phyloP scores from a whole-genome alignment of 2,888 invertebrate genomes.

The Pterostichus niger region DNA sequence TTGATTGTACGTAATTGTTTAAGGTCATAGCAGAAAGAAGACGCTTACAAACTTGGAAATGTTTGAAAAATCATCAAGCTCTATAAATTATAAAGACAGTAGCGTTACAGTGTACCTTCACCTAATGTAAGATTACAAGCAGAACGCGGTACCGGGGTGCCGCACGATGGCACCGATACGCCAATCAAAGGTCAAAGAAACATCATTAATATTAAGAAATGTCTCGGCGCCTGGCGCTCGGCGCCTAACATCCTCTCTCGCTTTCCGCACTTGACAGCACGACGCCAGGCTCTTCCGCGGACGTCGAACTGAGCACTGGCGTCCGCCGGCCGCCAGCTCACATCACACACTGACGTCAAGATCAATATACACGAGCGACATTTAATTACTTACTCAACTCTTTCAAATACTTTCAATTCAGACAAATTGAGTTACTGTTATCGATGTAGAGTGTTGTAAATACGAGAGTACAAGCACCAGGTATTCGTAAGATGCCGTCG shows the following conservation, averaged over 20 bases:
- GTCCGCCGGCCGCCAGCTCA: constrained; percentile 11
- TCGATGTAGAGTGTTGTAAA: too few species aligned
- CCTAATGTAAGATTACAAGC: constrained; percentile 32
- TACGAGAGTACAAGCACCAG: too few species aligned
- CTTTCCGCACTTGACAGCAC: constrained; percentile 10
- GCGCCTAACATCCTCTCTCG: constrained; percentile 24
- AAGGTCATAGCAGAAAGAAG: constrained; percentile 42
- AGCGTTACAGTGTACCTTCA: background rate
- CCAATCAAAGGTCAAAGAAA: constrained; percentile 58
- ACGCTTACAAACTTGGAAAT: constrained; percentile 27
- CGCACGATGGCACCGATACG: constrained; percentile 46
- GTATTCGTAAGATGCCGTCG: too few species aligned
- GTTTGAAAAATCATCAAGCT: constrained; percentile 35
- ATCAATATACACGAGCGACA: constrained; percentile 35
- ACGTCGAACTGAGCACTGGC: constrained; percentile 35
- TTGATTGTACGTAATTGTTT: constrained; percentile 56
- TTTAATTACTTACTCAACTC: constrained; percentile 72
- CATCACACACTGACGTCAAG: constrained; percentile 21
- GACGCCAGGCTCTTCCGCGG: constrained; percentile 8
- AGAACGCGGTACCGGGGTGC: background rate
- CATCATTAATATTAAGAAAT: constrained; percentile 61
- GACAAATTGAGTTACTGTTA: too few species aligned
- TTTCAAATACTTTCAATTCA: constrained; percentile 54
- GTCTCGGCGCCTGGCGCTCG: constrained; percentile 5
- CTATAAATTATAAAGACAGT: constrained; percentile 19